A percentile compares a stretch with the other conserved stretches of the same genome.
phyloP scores from a whole-genome alignment of 2,797 vertebrate genomes.

The Oreochromis mossambicus region DNA sequence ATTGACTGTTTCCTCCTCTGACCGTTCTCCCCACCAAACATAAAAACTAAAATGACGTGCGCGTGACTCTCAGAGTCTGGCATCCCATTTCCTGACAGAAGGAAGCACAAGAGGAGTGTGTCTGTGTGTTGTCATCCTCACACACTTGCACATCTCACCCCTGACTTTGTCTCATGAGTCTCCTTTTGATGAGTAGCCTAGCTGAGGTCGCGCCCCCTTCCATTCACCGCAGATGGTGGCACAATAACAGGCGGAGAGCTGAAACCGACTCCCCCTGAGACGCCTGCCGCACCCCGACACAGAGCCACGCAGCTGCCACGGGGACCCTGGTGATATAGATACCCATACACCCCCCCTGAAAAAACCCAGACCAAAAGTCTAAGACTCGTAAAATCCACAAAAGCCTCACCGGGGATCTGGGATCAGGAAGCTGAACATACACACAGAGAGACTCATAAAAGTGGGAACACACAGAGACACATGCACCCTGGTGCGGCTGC shows the following conservation, averaged over 20 bases:
- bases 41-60: neutral
- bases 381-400: constrained; percentile 35
- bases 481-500: neutral
- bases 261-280: constrained; percentile 22
- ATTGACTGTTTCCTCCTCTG: constrained; percentile 14
- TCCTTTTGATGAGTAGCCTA: constrained; percentile 39
- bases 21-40: neutral
- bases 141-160: constrained; percentile 41
- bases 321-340: neutral
- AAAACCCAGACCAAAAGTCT: constrained; percentile 18
- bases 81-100: constrained; percentile 38
- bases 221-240: constrained; percentile 73
- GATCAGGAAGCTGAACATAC: constrained; percentile 1
- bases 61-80: constrained; percentile 36
- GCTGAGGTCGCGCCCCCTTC: constrained; percentile 54
- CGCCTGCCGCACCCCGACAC: neutral
- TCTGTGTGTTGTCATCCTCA: constrained; percentile 31
- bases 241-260: constrained; percentile 55
- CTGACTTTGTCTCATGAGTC: constrained; percentile 43
- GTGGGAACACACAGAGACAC: neutral
- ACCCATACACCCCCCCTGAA: neutral
- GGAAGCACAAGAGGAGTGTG: constrained; percentile 25
- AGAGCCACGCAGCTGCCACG: constrained; percentile 45
- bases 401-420: constrained; percentile 28
- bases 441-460: constrained; percentile 11